phyloP scores from a whole-genome alignment of 2,888 invertebrate genomes.

The Andrena chrysosceles region DNA sequence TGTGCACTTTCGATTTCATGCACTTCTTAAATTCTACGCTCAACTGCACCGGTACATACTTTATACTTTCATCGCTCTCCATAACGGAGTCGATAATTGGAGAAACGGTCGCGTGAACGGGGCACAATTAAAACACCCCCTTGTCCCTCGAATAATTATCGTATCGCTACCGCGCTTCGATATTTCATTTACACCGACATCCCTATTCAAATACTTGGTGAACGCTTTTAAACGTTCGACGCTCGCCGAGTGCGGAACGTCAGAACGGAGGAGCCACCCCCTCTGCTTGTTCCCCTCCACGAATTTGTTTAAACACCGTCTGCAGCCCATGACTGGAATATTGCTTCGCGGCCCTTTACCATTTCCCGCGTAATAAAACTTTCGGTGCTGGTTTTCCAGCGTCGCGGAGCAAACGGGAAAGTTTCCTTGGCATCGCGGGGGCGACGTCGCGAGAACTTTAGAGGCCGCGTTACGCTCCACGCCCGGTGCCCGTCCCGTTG shows the following conservation, averaged over 20 bases:
- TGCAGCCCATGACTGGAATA: not conserved
- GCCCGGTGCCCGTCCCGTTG: not conserved
- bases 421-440: slow-evolving; percentile 27
- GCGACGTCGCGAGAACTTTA: slow-evolving; percentile 39
- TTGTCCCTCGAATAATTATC: not conserved
- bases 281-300: not conserved
- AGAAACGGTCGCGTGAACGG: no score
- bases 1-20: not conserved
- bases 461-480: slow-evolving; percentile 14
- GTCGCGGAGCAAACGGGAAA: slow-evolving; percentile 31
- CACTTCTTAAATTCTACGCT: no score
- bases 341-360: slow-evolving; percentile 11
- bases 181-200: not conserved
- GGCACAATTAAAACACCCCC: no score
- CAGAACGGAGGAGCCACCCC: not conserved
- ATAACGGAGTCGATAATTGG: no score
- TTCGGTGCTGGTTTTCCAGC: slow-evolving; percentile 22
- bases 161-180: not conserved
- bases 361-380: slow-evolving; percentile 48
- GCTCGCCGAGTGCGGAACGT: not conserved
- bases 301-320: slow-evolving; percentile 43
- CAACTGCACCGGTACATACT: no score
- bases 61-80: no score
- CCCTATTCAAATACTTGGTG: not conserved
- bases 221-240: not conserved